Percentiles rank a stretch among this genome's conserved stretches.
Conservation (phyloP, 2,797 vertebrate species). For the Hybognathus amarus region DNA sequence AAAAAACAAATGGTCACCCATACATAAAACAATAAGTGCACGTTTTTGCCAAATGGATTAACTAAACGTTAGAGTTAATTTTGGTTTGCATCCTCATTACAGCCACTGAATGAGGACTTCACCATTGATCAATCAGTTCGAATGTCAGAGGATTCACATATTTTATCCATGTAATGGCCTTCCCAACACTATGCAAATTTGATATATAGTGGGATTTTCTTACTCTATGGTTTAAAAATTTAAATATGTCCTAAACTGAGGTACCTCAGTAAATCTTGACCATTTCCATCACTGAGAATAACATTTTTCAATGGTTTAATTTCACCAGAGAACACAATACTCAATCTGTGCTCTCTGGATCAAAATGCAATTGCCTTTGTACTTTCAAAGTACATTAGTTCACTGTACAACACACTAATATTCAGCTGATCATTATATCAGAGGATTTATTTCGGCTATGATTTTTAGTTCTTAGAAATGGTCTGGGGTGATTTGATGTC, state of each 20-base stretch:
- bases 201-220: background rate
- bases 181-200: no score
- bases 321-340: background rate
- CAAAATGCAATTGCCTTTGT: background rate
- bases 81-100: background rate
- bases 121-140: background rate
- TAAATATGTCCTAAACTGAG: background rate
- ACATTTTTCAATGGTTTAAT: background rate
- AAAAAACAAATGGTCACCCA: background rate
- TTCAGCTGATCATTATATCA: background rate
- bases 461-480: slow-evolving; percentile 1
- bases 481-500: slow-evolving; percentile 2
- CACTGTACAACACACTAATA: background rate
- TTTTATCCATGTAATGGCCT: background rate
- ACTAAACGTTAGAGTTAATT: background rate
- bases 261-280: background rate
- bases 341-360: background rate
- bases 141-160: background rate
- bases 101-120: background rate
- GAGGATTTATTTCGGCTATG: background rate
- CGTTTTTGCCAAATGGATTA: background rate
- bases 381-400: background rate
- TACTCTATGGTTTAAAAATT: background rate
- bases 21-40: background rate
- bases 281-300: background rate